A percentile compares a stretch with the other conserved stretches of the same genome.
phyloP scores from a whole-genome alignment of 2,888 invertebrate species.

The Drosophila mettleri region DNA sequence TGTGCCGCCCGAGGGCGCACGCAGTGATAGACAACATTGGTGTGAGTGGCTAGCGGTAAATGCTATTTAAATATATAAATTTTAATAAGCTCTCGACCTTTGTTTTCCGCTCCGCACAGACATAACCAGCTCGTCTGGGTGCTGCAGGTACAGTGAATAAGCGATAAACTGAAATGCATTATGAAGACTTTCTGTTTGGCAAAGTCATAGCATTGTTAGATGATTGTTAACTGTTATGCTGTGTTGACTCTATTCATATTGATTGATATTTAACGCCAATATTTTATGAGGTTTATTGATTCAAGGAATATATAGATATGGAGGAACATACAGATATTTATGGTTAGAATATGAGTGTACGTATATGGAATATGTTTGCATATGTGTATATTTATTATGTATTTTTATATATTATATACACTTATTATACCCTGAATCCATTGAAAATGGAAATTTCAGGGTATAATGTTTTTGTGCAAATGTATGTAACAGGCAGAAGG shows the following conservation, averaged over 20 bases:
- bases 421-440: too few species aligned
- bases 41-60: slow-evolving; percentile 62
- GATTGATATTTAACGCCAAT: neutral
- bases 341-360: too few species aligned
- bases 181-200: neutral
- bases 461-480: too few species aligned
- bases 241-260: neutral
- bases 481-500: too few species aligned
- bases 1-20: slow-evolving; percentile 51
- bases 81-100: slow-evolving; percentile 79
- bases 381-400: too few species aligned
- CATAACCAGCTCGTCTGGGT: neutral
- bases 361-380: too few species aligned
- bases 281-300: neutral
- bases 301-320: too few species aligned
- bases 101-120: slow-evolving; percentile 26
- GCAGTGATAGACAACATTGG: slow-evolving; percentile 46
- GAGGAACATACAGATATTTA: too few species aligned
- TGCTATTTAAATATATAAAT: slow-evolving; percentile 82
- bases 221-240: neutral
- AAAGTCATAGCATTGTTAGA: neutral
- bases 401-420: too few species aligned
- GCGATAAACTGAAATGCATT: neutral
- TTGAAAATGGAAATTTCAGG: too few species aligned
- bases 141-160: slow-evolving; percentile 21